phyloP scores from a whole-genome alignment of 1,140 invertebrate genomes.

The Varroa destructor region DNA sequence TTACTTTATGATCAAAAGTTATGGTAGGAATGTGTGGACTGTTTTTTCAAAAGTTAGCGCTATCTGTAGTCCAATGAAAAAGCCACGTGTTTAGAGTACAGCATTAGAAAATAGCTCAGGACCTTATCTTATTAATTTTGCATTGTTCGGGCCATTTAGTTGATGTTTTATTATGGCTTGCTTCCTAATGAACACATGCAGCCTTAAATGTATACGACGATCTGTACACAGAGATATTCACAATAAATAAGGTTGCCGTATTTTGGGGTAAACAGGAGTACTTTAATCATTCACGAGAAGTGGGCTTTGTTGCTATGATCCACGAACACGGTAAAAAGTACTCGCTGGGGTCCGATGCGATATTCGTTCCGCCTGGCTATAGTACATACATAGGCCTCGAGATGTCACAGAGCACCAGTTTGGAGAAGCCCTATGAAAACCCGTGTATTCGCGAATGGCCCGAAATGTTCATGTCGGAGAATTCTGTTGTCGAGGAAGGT shows the following conservation, averaged over 20 bases:
- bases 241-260: background rate
- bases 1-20: too few relatives aligned
- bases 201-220: too few relatives aligned
- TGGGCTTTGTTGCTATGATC: constrained; percentile 3
- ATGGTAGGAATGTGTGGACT: too few relatives aligned
- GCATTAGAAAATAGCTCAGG: too few relatives aligned
- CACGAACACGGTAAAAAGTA: constrained; percentile 23
- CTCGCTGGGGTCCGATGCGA: constrained; percentile 6
- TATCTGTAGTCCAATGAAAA: too few relatives aligned
- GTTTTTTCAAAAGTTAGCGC: too few relatives aligned
- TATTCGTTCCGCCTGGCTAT: constrained; percentile 11
- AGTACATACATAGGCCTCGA: background rate
- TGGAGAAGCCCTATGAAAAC: constrained; percentile 15
- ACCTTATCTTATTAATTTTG: too few relatives aligned
- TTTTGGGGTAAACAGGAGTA: background rate
- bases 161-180: too few relatives aligned
- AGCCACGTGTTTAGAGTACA: too few relatives aligned
- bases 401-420: constrained; percentile 3
- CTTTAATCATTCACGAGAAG: background rate
- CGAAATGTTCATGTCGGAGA: background rate
- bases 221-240: too few relatives aligned
- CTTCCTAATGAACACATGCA: too few relatives aligned
- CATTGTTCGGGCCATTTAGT: too few relatives aligned
- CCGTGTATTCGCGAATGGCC: constrained; percentile 23
- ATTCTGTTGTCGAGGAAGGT: background rate